phyloP scores from a whole-genome alignment of 2,888 invertebrate species.

The Hedychridium roseum region DNA sequence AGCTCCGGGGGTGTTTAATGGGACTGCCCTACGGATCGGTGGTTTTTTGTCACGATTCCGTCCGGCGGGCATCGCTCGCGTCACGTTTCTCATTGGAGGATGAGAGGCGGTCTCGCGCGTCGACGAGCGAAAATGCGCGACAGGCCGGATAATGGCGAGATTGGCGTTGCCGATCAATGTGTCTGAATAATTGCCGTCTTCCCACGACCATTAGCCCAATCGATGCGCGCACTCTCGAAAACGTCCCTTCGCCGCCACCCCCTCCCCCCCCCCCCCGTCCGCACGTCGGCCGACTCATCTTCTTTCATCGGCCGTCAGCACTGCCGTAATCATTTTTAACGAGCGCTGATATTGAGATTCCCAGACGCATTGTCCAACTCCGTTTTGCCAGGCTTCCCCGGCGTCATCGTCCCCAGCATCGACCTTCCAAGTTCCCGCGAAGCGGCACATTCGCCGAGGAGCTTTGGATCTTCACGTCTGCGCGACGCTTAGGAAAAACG shows the following conservation, averaged over 20 bases:
- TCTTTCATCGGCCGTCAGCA: no score
- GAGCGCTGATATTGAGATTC: conserved; percentile 44
- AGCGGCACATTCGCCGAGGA: no score
- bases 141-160: conserved; percentile 21
- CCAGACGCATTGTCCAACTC: conserved; percentile 38
- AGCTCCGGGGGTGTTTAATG: no score
- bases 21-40: no score
- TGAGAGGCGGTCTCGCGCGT: conserved; percentile 5
- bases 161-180: conserved; percentile 16
- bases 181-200: conserved; percentile 23
- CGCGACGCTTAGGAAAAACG: no score
- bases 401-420: no score
- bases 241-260: conserved; percentile 10
- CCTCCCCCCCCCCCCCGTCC: conserved; percentile 5
- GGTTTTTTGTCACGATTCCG: conserved; percentile 14
- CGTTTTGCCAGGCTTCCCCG: no score
- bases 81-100: conserved; percentile 15
- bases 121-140: conserved; percentile 6
- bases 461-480: no score
- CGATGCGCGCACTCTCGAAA: conserved; percentile 12
- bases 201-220: conserved; percentile 17
- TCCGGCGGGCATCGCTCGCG: conserved; percentile 12
- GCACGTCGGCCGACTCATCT: conserved; percentile 19
- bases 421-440: no score
- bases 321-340: conserved; percentile 44